Percentiles rank a stretch among this genome's conserved stretches.
Evolutionary conservation across 30 jellyfish, hydroid and myxozoan genomes (phyloP).

Genomic region (Aurelia sp.): DNA sequence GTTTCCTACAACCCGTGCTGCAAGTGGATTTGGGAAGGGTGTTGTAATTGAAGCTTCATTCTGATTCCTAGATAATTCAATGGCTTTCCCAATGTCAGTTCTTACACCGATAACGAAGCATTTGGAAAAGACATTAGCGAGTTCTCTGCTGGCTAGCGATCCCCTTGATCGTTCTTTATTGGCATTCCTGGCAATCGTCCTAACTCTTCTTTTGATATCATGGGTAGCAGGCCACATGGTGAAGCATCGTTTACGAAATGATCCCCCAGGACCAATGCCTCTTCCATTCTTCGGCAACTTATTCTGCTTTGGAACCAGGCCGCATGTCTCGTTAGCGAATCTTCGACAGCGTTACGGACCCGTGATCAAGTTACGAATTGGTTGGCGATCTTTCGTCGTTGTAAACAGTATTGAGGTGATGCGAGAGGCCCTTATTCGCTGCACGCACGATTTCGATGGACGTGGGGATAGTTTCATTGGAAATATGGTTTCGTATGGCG

Average conservation of each 20-base stretch:
- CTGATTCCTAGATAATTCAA: no score
- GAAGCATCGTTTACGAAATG: not conserved
- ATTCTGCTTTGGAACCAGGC: not conserved
- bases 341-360: slow-evolving; percentile 29
- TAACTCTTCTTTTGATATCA: no score
- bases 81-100: no score
- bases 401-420: slow-evolving; percentile 30
- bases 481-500: slow-evolving; percentile 7
- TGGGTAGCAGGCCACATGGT: no score
- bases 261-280: slow-evolving; percentile 50
- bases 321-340: slow-evolving; percentile 17
- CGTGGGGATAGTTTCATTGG: slow-evolving; percentile 48
- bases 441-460: slow-evolving; percentile 52
- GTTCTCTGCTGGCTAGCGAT: no score
- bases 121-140: no score
- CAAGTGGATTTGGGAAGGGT: no score
- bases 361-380: slow-evolving; percentile 19
- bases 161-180: no score
- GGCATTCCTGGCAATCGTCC: no score
- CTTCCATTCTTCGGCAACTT: slow-evolving; percentile 42
- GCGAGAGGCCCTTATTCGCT: slow-evolving; percentile 16
- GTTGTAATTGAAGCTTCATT: no score
- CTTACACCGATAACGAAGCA: no score
- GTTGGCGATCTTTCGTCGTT: slow-evolving; percentile 18
- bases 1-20: no score